A percentile compares a stretch with the other conserved stretches of the same genome.
Conservation (phyloP, 2,888 invertebrate genomes). For the Stenodera caucasica region DNA sequence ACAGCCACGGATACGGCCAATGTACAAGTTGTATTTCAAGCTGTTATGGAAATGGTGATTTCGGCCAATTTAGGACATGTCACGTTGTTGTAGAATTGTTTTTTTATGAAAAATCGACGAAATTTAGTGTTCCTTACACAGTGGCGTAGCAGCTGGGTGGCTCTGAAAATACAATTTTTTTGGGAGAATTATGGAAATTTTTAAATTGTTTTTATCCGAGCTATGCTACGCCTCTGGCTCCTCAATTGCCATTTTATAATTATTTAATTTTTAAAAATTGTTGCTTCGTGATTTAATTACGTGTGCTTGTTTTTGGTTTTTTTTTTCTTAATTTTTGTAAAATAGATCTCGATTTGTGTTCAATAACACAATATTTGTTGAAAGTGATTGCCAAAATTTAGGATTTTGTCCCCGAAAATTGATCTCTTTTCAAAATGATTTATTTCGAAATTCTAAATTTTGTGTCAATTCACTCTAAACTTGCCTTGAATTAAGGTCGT, state of each 20-base stretch:
- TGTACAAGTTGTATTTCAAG: conserved; percentile 67
- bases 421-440: neutral
- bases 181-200: too few species aligned
- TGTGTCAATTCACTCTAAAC: conserved; percentile 9
- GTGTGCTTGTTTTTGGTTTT: neutral
- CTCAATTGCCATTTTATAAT: conserved; percentile 21
- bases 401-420: neutral
- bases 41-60: conserved; percentile 68
- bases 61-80: conserved; percentile 64
- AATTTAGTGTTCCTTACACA: too few species aligned
- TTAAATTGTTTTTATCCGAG: too few species aligned
- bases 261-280: neutral
- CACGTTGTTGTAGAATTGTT: conserved; percentile 55
- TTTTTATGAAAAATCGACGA: too few species aligned
- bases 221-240: too few species aligned
- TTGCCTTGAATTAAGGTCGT: conserved; percentile 23
- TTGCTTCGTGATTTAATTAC: neutral
- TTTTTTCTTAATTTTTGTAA: neutral
- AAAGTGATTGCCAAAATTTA: neutral
- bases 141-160: too few species aligned
- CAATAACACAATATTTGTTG: conserved; percentile 10
- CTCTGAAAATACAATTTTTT: too few species aligned
- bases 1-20: conserved; percentile 70
- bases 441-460: too few species aligned
- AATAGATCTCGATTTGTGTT: conserved; percentile 25